Percentiles rank a stretch among this genome's conserved stretches.
These are phyloP conservation scores for Drosophila cognata DNA, from an alignment of 2,888 invertebrate genomes.

Conservation along the genomic window DNA sequence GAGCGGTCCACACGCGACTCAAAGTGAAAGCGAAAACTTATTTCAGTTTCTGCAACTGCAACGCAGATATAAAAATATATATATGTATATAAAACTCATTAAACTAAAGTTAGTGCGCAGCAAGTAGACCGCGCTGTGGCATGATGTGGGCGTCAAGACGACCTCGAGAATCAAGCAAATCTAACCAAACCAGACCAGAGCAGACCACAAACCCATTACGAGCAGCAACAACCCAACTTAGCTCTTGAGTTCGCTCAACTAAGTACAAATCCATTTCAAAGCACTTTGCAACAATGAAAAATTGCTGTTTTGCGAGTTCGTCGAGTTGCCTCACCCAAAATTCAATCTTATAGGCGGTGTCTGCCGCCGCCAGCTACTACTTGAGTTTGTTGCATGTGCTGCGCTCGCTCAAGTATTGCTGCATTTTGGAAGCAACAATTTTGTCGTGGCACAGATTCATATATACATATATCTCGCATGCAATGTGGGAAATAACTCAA, in stretches of 20 bases:
- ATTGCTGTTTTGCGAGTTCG: constrained; percentile 48
- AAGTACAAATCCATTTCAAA: constrained; percentile 61
- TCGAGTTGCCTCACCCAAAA: constrained; percentile 18
- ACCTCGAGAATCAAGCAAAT: constrained; percentile 52
- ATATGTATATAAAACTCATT: constrained; percentile 62
- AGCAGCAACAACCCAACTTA: constrained; percentile 25
- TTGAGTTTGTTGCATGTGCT: constrained; percentile 31
- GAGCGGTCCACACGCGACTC: constrained; percentile 57
- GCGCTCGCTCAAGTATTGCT: constrained; percentile 32
- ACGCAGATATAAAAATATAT: constrained; percentile 60
- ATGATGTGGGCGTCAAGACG: constrained; percentile 42
- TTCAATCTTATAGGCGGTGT: constrained; percentile 51
- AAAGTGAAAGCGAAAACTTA: constrained; percentile 47
- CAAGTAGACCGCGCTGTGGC: constrained; percentile 8
- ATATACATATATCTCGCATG: constrained; percentile 14
- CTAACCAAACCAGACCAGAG: constrained; percentile 27
- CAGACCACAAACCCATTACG: constrained; percentile 31
- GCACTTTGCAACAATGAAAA: constrained; percentile 63
- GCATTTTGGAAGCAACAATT: constrained; percentile 51
- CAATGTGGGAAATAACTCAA: constrained; percentile 43
- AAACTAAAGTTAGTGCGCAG: constrained; percentile 64
- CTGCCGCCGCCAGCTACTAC: constrained; percentile 38
- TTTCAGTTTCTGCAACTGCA: constrained; percentile 55
- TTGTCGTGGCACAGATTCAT: constrained; percentile 38
- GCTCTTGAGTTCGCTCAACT: constrained; percentile 37